Conservation (phyloP, 92 coral and sea anemone species). For the Palythoa grandis region DNA sequence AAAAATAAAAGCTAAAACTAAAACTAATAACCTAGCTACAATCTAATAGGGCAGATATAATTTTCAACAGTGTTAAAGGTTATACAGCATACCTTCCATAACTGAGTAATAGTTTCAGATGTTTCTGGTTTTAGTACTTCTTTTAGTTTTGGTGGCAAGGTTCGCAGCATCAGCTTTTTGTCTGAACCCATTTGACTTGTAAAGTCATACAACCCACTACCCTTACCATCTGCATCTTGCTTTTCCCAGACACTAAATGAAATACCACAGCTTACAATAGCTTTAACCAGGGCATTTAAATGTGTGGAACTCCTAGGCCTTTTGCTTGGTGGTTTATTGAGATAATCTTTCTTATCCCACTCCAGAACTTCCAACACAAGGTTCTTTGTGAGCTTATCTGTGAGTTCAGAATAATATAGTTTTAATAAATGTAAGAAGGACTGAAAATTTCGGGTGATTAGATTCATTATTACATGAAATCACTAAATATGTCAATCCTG, state of each 20-base stretch:
- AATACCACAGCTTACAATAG: conserved; percentile 37
- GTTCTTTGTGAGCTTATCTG: conserved; percentile 41
- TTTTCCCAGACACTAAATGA: conserved; percentile 53
- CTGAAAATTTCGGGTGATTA: too few species aligned
- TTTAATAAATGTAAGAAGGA: too few species aligned
- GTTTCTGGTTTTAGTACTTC: too few species aligned
- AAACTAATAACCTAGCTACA: too few species aligned
- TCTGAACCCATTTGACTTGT: conserved; percentile 57
- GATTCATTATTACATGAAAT: background rate
- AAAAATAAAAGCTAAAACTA: too few species aligned
- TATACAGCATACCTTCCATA: too few species aligned
- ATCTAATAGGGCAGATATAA: too few species aligned
- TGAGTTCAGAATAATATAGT: too few species aligned
- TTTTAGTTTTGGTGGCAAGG: too few species aligned
- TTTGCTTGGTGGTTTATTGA: conserved; percentile 36
- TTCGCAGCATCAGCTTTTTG: conserved; percentile 36
- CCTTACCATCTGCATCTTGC: conserved; percentile 48
- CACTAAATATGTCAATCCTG: conserved; percentile 15
- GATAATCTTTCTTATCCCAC: conserved; percentile 49
- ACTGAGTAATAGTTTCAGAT: too few species aligned
- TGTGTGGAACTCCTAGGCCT: conserved; percentile 32
- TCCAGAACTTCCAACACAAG: conserved; percentile 40
- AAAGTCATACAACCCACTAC: conserved; percentile 54
- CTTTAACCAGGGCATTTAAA: conserved; percentile 40
- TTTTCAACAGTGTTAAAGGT: too few species aligned